Evolutionary conservation across 2,888 invertebrate species (phyloP), one percentile per base, ranked within the genome.

Genomic region (Cheilosia soror): DNA sequence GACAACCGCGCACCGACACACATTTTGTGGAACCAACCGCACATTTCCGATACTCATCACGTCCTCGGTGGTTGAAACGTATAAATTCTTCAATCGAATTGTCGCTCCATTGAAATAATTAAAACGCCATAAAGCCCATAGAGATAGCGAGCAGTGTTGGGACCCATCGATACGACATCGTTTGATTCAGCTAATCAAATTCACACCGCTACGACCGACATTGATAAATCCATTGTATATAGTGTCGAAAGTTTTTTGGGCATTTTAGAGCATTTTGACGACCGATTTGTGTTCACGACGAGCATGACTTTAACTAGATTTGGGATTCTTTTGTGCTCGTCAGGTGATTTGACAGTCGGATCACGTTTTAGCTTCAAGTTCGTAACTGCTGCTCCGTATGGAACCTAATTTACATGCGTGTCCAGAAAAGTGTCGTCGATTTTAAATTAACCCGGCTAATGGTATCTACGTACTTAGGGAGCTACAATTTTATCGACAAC

Each of bases 41-140:
- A 76, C 66, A 85, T 80, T 75, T 71, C 71, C 55, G 66, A 85
- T 60, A 68, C 85, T 49, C 71, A 62, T 81, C 85, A 85, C 85
- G 85, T 85, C 33, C 31, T n/a, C 65, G 13, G 2, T 27, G 62
- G 62, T 66, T 66, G 40, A 58, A 71, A 72, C 60, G 77, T 62
- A 79, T 75, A 85, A 77, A 85, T 85, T 81, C 85, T 76, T 78
- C 76, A 76, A 65, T 66, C 60, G 20, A 75, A 66, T 25, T 73
- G 73, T 75, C 66, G 20, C 20, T 11, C 15, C 75, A 80, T 69
- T 33, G 68, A 85, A 85, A 85, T 85, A 85, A 85, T 85, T 85
- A 85, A 85, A 85, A 69, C 58, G 13, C 75, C 44, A 75, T 83
- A 83, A 83, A 80, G 75, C 11, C 49, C 6, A 77, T 77, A 53